Conservation (phyloP, 2,797 vertebrate species). For the Pseudopleuronectes americanus region DNA sequence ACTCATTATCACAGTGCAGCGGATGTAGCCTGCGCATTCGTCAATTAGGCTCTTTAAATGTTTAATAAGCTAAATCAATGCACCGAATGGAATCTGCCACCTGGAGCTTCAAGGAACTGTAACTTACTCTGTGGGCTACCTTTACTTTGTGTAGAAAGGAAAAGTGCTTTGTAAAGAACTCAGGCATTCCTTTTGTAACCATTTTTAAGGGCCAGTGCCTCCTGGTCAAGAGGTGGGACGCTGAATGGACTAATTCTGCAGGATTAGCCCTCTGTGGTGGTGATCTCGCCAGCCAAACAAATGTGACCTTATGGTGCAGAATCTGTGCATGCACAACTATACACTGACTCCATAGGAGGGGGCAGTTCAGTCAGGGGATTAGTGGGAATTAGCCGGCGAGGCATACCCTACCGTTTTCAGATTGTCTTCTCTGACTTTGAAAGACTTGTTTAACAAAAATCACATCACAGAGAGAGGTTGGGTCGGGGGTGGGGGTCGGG, state of each 20-base stretch:
- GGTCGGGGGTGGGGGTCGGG: slow-evolving; percentile 6
- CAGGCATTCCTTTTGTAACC: slow-evolving; percentile 79
- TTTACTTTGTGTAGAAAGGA: slow-evolving; percentile 50
- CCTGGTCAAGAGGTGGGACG: slow-evolving; percentile 74
- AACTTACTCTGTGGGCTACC: slow-evolving; percentile 69
- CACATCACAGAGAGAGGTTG: slow-evolving; percentile 48
- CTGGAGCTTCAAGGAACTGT: slow-evolving; percentile 59
- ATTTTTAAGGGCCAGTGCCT: slow-evolving; percentile 77
- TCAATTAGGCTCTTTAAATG: slow-evolving; percentile 71
- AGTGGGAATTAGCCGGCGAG: slow-evolving; percentile 61
- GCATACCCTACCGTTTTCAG: slow-evolving; percentile 51
- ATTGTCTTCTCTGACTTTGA: slow-evolving; percentile 64
- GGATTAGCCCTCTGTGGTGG: slow-evolving; percentile 74
- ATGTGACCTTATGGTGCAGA: slow-evolving; percentile 70
- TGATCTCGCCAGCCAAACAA: slow-evolving; percentile 73
- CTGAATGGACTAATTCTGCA: slow-evolving; percentile 76
- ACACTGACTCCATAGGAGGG: slow-evolving; percentile 67
- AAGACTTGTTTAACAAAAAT: slow-evolving; percentile 72
- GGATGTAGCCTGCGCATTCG: slow-evolving; percentile 48
- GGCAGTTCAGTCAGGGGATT: slow-evolving; percentile 68
- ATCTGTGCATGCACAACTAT: slow-evolving; percentile 60
- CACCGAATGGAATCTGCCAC: slow-evolving; percentile 53
- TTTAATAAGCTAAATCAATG: slow-evolving; percentile 74
- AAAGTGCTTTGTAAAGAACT: slow-evolving; percentile 61
- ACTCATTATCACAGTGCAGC: slow-evolving; percentile 37